Base-by-base conservation (phyloP, 2,113 vertebrate species). In the Cnemophilus loriae region DNA sequence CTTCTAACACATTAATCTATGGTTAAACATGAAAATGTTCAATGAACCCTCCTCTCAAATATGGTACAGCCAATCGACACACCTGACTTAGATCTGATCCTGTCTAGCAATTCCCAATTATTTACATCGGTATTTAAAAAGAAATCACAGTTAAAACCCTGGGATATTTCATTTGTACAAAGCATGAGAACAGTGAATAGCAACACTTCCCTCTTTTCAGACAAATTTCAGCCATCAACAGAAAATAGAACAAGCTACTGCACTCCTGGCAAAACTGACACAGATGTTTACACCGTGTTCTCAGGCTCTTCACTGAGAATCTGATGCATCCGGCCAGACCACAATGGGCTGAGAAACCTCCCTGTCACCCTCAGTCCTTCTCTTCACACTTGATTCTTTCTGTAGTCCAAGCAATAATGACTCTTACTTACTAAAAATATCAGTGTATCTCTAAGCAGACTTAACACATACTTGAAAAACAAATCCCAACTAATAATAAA, bases 231-330 rank as follows among this genome's bases (percentile, higher is more conserved):
- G 33, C 20, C 52, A 89, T 30, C 50, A 81, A 27, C 16, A 87
- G 73, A 32, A 89, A 89, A 30, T 1, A 56, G 32, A 86, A 33
- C 11, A 57, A 75, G 21, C n/a, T 37, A 27, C 35, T 57, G 22
- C 10, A 52, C 37, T 49, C 11, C 39, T 16, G 33, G 69, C 33
- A 78, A 87, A 89, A 53, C 22, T 41, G 41, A 39, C 67, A 41
- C 0, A 41, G 30, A 30, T 30, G 27, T 53, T 70, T 30, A 69
- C 56, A 33, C 0, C 0, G 0, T 28, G 32, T 90, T 84, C 55
- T 83, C 27, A 61, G 41, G 37, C 18, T 47, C 30, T 35, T 55
- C 20, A 7, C 1, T 2, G 26, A 60, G 41, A 71, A 76, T 5
- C 64, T 53, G 18, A 9, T 80, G 46, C 2, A 2, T 47, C 52